These are phyloP conservation scores for Kuschelorhynchus macadamiae DNA, from an alignment of 2,888 invertebrate species.

Conservation along the genomic window DNA sequence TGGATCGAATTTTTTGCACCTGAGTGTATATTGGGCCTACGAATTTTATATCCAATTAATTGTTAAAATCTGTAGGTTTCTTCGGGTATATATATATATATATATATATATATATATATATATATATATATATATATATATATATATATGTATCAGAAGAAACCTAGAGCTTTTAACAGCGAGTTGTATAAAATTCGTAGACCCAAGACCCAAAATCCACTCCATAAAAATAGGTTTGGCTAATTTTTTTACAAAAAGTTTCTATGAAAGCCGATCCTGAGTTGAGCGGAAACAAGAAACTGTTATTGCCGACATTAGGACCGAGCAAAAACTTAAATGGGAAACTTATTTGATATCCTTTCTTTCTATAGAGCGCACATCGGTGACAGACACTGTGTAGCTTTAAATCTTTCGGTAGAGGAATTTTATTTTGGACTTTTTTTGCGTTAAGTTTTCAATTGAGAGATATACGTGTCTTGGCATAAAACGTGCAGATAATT, in stretches of 20 bases:
- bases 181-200: slow-evolving; percentile 20
- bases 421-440: slow-evolving; percentile 4
- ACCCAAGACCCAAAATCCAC: neutral
- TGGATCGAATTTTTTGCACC: too few species aligned
- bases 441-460: too few species aligned
- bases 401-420: slow-evolving; percentile 31
- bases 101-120: too few species aligned
- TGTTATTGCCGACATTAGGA: slow-evolving; percentile 49
- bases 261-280: slow-evolving; percentile 36
- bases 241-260: slow-evolving; percentile 34
- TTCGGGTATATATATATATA: too few species aligned
- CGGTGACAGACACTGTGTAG: slow-evolving; percentile 42
- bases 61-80: too few species aligned
- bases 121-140: too few species aligned
- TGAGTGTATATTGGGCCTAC: too few species aligned
- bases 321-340: slow-evolving; percentile 47
- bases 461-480: too few species aligned
- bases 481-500: too few species aligned
- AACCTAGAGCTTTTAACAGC: neutral
- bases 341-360: slow-evolving; percentile 50
- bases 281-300: slow-evolving; percentile 44
- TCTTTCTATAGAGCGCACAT: slow-evolving; percentile 39
- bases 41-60: too few species aligned
- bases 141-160: too few species aligned
- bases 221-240: slow-evolving; percentile 24